Evolutionary conservation across 2,797 vertebrate genomes (phyloP).

Genomic region (Xyrichtys novacula): DNA sequence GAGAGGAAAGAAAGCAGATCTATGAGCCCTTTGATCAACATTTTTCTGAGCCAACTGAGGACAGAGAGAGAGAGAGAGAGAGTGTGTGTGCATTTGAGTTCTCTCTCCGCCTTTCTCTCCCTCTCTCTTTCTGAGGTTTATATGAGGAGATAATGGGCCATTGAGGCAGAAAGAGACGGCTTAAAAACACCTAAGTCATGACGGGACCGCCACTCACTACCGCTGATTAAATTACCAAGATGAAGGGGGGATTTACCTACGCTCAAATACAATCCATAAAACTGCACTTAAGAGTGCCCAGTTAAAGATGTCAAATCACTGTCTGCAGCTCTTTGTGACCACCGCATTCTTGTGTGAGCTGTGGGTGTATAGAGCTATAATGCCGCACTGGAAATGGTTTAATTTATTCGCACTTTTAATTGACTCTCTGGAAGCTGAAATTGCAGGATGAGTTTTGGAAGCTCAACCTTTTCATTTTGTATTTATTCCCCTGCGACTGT

Average conservation of each 20-base stretch:
- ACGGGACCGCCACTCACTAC: slow-evolving; percentile 53
- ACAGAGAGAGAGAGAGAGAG: slow-evolving; percentile 22
- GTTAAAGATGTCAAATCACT: slow-evolving; percentile 56
- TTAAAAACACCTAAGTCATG: slow-evolving; percentile 71
- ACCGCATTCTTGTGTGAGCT: neutral
- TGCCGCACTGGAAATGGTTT: slow-evolving; percentile 9
- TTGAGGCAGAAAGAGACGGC: slow-evolving; percentile 55
- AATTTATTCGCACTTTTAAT: slow-evolving; percentile 21
- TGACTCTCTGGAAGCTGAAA: slow-evolving; percentile 11
- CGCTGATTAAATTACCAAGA: slow-evolving; percentile 68
- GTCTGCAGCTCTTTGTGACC: slow-evolving; percentile 32
- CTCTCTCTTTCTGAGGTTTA: slow-evolving; percentile 44
- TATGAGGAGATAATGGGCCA: slow-evolving; percentile 68
- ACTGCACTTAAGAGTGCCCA: slow-evolving; percentile 45
- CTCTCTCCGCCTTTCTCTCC: slow-evolving; percentile 29
- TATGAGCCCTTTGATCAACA: slow-evolving; percentile 65
- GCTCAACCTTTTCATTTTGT: slow-evolving; percentile 2
- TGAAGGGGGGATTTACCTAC: slow-evolving; percentile 61
- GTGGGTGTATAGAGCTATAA: neutral
- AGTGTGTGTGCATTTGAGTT: slow-evolving; percentile 30
- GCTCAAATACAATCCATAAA: slow-evolving; percentile 57
- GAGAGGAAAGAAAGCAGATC: slow-evolving; percentile 40
- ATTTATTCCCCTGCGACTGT: slow-evolving; percentile 1
- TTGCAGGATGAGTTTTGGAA: slow-evolving; percentile 2
- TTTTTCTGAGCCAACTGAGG: slow-evolving; percentile 55